Conservation (phyloP, 2,888 invertebrate genomes). For the Tetragnatha montana region DNA sequence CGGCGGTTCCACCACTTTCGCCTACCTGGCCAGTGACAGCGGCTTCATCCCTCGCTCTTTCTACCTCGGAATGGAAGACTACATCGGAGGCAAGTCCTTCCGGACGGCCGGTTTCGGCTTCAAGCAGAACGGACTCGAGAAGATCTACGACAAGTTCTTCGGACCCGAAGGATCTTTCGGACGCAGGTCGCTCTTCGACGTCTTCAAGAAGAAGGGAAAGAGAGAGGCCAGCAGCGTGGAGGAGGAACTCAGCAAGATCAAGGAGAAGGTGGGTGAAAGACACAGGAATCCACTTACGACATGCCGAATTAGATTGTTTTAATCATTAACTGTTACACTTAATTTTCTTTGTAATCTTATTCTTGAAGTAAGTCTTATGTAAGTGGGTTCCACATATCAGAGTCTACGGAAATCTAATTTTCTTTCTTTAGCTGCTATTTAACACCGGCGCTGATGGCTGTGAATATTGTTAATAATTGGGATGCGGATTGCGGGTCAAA, state of each 20-base stretch:
- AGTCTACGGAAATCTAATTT: too few relatives aligned
- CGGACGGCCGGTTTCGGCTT: conserved; percentile 52
- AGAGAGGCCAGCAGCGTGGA: conserved; percentile 51
- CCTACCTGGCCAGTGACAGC: conserved; percentile 68
- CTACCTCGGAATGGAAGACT: conserved; percentile 68
- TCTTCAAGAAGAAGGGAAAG: conserved; percentile 59
- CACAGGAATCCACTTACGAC: too few relatives aligned
- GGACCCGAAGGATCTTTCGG: conserved; percentile 65
- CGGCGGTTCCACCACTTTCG: conserved; percentile 64
- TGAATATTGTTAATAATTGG: too few relatives aligned
- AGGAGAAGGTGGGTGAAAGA: conserved; percentile 52
- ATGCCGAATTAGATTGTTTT: too few relatives aligned
- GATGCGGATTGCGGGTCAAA: too few relatives aligned
- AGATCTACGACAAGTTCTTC: conserved; percentile 67
- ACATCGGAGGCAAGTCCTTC: conserved; percentile 57
- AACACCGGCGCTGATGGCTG: too few relatives aligned
- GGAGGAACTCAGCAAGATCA: conserved; percentile 69
- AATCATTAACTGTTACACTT: too few relatives aligned
- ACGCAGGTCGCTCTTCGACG: conserved; percentile 59
- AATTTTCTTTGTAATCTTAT: too few relatives aligned
- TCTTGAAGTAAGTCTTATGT: too few relatives aligned
- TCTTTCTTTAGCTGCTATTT: too few relatives aligned
- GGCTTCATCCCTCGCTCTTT: conserved; percentile 66
- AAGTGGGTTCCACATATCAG: too few relatives aligned
- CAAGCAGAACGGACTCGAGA: conserved; percentile 69